phyloP scores from a whole-genome alignment of 2,888 invertebrate genomes.

The Phaedon cochleariae region DNA sequence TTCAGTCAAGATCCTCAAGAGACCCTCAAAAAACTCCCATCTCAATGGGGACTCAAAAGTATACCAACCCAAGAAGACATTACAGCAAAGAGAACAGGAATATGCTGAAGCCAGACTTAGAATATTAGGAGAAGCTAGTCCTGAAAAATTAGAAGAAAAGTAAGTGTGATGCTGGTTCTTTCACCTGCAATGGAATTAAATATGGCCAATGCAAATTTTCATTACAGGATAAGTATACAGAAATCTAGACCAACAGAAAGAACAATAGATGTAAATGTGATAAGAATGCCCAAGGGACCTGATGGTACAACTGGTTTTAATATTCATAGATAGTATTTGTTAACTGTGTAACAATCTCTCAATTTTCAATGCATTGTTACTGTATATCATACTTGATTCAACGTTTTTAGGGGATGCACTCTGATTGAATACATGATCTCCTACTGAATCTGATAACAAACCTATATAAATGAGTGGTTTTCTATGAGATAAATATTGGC shows the following conservation, averaged over 20 bases:
- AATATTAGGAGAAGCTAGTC: slow-evolving; percentile 88
- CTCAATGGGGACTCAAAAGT: slow-evolving; percentile 71
- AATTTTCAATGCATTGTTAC: slow-evolving; percentile 2
- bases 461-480: no score
- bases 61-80: slow-evolving; percentile 80
- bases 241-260: slow-evolving; percentile 50
- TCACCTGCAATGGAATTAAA: background rate
- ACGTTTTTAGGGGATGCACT: background rate
- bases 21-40: slow-evolving; percentile 66
- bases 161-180: slow-evolving; percentile 26
- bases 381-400: slow-evolving; percentile 10
- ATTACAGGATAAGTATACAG: slow-evolving; percentile 57
- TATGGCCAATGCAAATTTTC: slow-evolving; percentile 16
- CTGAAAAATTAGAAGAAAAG: slow-evolving; percentile 72
- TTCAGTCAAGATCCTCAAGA: slow-evolving; percentile 84
- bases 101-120: slow-evolving; percentile 91
- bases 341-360: slow-evolving; percentile 11
- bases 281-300: slow-evolving; percentile 81
- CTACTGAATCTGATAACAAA: no score
- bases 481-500: no score
- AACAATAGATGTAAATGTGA: slow-evolving; percentile 60
- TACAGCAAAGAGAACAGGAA: slow-evolving; percentile 91
- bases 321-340: slow-evolving; percentile 70
- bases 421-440: no score
- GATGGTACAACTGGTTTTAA: slow-evolving; percentile 79